phyloP scores from a whole-genome alignment of 2,113 vertebrate genomes.

The Lagenorhynchus albirostris region DNA sequence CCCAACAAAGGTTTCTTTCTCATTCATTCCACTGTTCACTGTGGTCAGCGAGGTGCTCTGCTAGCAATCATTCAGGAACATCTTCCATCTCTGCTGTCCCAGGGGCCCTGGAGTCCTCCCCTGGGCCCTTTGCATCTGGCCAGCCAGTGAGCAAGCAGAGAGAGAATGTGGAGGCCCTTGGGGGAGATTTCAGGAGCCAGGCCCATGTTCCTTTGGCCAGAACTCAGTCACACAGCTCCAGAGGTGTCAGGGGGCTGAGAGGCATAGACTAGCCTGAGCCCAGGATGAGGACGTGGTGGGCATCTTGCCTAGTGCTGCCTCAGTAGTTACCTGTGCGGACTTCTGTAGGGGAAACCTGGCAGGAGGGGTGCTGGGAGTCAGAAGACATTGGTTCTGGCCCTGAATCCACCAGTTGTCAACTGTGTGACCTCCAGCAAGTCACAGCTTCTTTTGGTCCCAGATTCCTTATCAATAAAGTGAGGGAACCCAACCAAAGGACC shows the following conservation, averaged over 20 bases:
- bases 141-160: background rate
- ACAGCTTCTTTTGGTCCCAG: too few species aligned
- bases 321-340: background rate
- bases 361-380: background rate
- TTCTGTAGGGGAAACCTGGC: background rate
- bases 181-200: background rate
- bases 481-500: background rate
- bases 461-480: background rate
- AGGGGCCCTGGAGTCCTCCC: accelerated
- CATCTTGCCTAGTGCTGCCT: background rate
- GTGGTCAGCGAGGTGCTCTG: background rate
- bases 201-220: background rate
- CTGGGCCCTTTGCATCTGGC: background rate
- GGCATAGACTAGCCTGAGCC: too few species aligned
- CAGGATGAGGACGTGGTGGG: background rate
- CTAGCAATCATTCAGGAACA: background rate
- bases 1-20: background rate
- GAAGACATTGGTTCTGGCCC: background rate
- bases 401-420: too few species aligned
- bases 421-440: background rate
- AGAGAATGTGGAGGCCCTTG: background rate
- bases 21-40: background rate
- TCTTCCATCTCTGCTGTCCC: background rate
- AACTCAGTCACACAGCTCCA: background rate
- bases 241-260: background rate